Evolutionary conservation across 2,113 vertebrate genomes (phyloP).

Genomic region (Ceyx melanurus): DNA sequence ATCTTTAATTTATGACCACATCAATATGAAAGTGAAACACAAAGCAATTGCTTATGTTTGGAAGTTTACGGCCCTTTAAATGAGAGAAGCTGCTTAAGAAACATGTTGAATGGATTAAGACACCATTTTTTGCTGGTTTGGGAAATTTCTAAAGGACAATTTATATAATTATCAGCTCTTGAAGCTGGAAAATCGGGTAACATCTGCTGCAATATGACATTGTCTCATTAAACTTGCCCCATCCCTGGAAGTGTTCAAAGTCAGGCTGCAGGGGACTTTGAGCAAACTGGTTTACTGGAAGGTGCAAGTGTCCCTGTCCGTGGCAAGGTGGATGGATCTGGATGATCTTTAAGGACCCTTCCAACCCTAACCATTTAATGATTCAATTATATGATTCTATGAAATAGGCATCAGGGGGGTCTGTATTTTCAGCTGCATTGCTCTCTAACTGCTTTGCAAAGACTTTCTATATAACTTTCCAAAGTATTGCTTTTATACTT

Average conservation of each 20-base stretch:
- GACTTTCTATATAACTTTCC: background rate
- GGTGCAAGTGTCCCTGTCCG: background rate
- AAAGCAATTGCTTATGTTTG: background rate
- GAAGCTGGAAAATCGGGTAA: background rate
- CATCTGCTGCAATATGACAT: background rate
- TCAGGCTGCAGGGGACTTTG: background rate
- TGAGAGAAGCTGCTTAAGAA: background rate
- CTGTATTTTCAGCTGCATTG: background rate
- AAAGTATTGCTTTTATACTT: background rate
- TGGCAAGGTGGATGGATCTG: rapidly evolving
- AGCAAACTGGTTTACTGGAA: background rate
- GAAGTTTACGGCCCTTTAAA: background rate
- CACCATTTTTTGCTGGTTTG: background rate
- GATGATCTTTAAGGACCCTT: background rate
- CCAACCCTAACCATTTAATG: background rate
- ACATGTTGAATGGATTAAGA: background rate
- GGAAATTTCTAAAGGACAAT: background rate
- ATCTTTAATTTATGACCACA: slow-evolving; percentile 15
- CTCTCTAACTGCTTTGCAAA: background rate
- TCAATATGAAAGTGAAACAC: slow-evolving; percentile 10
- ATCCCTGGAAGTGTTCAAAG: background rate
- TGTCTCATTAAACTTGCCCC: background rate
- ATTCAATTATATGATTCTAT: background rate
- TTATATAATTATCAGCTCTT: background rate
- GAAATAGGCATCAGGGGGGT: background rate